Conservation (phyloP, 2,797 vertebrate species). For the Lemur catta region DNA sequence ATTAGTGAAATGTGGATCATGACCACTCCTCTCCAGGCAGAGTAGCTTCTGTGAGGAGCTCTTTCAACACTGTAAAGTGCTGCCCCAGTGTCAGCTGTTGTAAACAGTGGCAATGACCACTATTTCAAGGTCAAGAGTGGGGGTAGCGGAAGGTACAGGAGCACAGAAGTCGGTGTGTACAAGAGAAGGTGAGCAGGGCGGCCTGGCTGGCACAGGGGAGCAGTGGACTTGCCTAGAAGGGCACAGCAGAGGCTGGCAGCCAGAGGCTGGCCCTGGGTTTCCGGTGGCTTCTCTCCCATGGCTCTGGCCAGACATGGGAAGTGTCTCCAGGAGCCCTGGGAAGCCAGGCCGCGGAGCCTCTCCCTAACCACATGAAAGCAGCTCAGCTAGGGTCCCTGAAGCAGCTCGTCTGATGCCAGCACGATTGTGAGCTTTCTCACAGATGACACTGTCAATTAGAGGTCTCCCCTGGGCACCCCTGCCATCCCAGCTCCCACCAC, state of each 20-base stretch:
- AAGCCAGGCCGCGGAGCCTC: background rate
- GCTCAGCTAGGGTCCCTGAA: background rate
- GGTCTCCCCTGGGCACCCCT: background rate
- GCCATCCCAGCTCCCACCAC: background rate
- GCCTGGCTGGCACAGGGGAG: background rate
- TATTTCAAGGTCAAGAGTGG: background rate
- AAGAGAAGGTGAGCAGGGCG: background rate
- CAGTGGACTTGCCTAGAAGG: too few species aligned
- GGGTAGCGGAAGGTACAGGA: background rate
- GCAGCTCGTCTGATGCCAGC: conserved; percentile 59
- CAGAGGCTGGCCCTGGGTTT: background rate
- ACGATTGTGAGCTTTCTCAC: conserved; percentile 8
- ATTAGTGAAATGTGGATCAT: background rate
- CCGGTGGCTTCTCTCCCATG: background rate
- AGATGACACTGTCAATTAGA: conserved; percentile 59
- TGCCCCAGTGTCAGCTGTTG: background rate
- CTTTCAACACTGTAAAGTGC: background rate
- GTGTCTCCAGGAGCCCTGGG: conserved; percentile 23
- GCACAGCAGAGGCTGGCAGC: background rate
- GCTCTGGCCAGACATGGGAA: background rate
- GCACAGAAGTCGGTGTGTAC: background rate
- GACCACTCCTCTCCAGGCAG: background rate
- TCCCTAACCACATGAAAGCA: conserved; percentile 67
- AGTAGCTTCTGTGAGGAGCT: background rate
- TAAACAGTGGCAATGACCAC: background rate